These are phyloP conservation scores for Candidula unifasciata DNA, from an alignment of 2,888 invertebrate genomes.

Conservation along the genomic window DNA sequence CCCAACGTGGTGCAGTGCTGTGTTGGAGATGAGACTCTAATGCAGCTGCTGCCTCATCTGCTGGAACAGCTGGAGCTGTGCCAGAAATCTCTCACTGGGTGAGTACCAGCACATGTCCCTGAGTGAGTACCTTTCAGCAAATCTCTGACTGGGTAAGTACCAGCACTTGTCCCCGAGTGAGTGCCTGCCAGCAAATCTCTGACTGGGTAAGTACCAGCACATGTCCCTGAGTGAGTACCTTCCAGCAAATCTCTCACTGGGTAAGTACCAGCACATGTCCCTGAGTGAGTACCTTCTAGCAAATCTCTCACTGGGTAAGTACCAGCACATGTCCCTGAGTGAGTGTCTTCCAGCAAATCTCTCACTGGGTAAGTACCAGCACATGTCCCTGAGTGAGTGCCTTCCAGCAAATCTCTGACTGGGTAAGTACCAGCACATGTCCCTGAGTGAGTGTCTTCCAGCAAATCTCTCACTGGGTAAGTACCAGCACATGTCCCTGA, in stretches of 20 bases:
- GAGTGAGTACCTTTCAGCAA: too few species aligned
- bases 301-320: constrained; percentile 77
- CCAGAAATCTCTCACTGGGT: constrained; percentile 79
- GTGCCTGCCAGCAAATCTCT: too few species aligned
- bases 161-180: background rate
- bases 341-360: constrained; percentile 76
- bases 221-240: background rate
- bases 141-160: constrained; percentile 77
- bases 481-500: constrained; percentile 25
- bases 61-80: constrained; percentile 78
- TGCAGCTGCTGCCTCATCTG: constrained; percentile 77
- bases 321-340: background rate
- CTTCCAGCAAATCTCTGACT: too few species aligned
- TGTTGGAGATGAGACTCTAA: constrained; percentile 77
- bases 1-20: constrained; percentile 78
- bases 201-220: constrained; percentile 71
- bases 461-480: constrained; percentile 78
- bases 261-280: constrained; percentile 57
- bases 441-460: background rate
- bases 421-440: constrained; percentile 64
- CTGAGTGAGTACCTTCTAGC: background rate
- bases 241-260: constrained; percentile 79
- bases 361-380: constrained; percentile 74
- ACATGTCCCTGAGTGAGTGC: background rate
- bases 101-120: constrained; percentile 39